These are phyloP conservation scores for Oscarella lobularis DNA, from an alignment of 37 sponge, comb jelly and placozoan genomes.

Conservation along the genomic window DNA sequence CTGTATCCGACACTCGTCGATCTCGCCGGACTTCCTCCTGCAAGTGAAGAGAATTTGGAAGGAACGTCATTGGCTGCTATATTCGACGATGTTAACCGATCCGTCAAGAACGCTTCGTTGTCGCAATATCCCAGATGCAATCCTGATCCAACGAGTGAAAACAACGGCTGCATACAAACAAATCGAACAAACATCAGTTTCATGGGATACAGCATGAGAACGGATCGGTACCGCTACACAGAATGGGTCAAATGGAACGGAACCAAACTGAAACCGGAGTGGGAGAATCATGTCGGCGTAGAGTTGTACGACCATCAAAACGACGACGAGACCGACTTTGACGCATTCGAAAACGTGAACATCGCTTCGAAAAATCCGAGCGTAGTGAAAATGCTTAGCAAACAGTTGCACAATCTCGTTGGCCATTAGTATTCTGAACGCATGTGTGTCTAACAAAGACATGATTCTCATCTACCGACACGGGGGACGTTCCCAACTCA, in stretches of 20 bases:
- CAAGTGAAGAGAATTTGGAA: constrained; percentile 5
- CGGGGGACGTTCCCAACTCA: no score
- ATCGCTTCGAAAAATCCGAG: neutral
- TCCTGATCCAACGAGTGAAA: neutral
- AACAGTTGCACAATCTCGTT: no score
- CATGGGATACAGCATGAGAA: constrained; percentile 36
- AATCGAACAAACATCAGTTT: neutral
- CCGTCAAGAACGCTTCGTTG: constrained; percentile 28
- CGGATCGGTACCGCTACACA: constrained; percentile 22
- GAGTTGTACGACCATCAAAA: constrained; percentile 26
- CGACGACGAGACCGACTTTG: neutral
- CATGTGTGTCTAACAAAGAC: no score
- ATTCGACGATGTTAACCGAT: constrained; percentile 5
- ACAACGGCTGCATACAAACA: neutral
- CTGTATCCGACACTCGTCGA: constrained; percentile 23
- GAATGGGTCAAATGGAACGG: constrained; percentile 33
- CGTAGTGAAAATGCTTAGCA: neutral
- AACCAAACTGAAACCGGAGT: constrained; percentile 9
- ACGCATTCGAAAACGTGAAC: constrained; percentile 5
- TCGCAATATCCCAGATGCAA: constrained; percentile 22
- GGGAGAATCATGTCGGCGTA: constrained; percentile 12
- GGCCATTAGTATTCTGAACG: no score
- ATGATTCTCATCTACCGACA: no score
- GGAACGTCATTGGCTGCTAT: constrained; percentile 15
- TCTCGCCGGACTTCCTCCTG: constrained; percentile 14